These are phyloP conservation scores for Drosophila tani DNA, from an alignment of 1,140 invertebrate genomes.

Conservation along the genomic window DNA sequence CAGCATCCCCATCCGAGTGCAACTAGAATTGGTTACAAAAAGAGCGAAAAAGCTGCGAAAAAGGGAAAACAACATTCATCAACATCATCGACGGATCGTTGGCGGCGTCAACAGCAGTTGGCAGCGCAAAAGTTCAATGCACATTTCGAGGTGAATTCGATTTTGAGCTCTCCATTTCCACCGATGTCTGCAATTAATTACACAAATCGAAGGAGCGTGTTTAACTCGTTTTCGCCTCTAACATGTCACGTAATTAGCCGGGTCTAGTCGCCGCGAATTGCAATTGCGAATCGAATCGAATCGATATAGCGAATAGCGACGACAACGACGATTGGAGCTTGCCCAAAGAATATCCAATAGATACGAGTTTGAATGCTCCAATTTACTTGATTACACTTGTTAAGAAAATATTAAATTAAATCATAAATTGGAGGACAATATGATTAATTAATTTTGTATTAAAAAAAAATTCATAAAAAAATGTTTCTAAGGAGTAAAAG, in stretches of 20 bases:
- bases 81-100: neutral
- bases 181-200: slow-evolving; percentile 55
- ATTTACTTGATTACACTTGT: slow-evolving; percentile 45
- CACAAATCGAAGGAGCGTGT: slow-evolving; percentile 52
- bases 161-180: slow-evolving; percentile 30
- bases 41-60: slow-evolving; percentile 10
- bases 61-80: slow-evolving; percentile 36
- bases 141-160: slow-evolving; percentile 79
- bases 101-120: slow-evolving; percentile 14
- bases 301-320: slow-evolving; percentile 15
- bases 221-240: slow-evolving; percentile 71
- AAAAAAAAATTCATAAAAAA: too few species aligned
- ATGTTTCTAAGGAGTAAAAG: too few species aligned
- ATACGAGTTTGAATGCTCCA: slow-evolving; percentile 9
- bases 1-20: slow-evolving; percentile 33
- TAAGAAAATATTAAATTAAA: too few species aligned
- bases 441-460: neutral
- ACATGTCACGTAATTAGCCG: slow-evolving; percentile 78
- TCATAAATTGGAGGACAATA: too few species aligned
- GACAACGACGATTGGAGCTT: slow-evolving; percentile 13
- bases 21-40: slow-evolving; percentile 49
- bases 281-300: slow-evolving; percentile 22
- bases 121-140: slow-evolving; percentile 66
- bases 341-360: slow-evolving; percentile 54
- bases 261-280: slow-evolving; percentile 21